Evolutionary conservation across 2,113 vertebrate genomes (phyloP), one percentile per base, ranked within the genome.

Genomic region (Halcyon malimbica): DNA sequence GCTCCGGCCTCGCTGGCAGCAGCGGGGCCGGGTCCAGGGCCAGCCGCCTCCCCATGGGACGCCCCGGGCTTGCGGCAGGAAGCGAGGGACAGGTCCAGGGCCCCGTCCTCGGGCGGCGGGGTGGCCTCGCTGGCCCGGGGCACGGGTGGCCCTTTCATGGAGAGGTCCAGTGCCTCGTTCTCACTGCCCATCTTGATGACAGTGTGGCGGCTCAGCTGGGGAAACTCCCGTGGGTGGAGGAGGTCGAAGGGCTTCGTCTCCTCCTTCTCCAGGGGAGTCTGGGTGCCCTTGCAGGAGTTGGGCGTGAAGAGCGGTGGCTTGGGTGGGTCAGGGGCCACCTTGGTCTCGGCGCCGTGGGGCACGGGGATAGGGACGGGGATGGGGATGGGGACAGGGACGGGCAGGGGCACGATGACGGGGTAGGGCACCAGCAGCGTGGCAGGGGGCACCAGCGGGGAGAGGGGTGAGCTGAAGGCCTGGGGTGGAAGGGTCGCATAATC

Each of bases 391-490:
- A 99, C 98, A 16, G 99, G 99, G 53, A 99, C 99, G 1, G 99
- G 99, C 90, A 99, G 96, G 12, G 99, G 99, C 56, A 99, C 99
- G 12, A 99, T 99, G 84, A 99, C 98, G 0, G 99, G 99, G 89
- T 99, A 99, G 53, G 99, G 99, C 41, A 99, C 99, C 31, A 99
- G 97, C 31, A 99, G 98, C 3, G 99, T 99, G 51, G 99, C 99
- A 1, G 99, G 99, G 5, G 99, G 99, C 35, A 99, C 99, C 67
- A 99, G 92, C 1, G 99, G 99, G 13, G 99, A 98, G 67, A 99
- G 97, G 8, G 99, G 98, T 11, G 99, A 98, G 78, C 97, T 97
- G 95, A 99, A 99, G 71, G 98, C 97, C 67, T 98, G 98, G 1
- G 99, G 98, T 2, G 99, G 98, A 39, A 98, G 91, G 1, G 98